These are phyloP conservation scores for Arremon brunneinucha DNA, from an alignment of 2,797 vertebrate species.

Conservation along the genomic window DNA sequence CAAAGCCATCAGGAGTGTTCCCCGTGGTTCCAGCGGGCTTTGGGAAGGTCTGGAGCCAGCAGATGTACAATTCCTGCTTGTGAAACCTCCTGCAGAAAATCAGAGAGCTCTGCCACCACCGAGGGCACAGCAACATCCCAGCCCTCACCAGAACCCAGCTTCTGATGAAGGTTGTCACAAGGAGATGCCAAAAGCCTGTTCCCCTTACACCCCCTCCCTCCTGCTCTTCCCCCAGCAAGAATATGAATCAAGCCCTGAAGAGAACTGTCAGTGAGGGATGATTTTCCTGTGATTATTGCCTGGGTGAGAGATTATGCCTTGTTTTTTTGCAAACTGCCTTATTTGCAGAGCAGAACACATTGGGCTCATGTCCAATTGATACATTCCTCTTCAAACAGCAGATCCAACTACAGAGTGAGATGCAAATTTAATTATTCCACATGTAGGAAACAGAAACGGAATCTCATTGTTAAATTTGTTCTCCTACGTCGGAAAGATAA, in stretches of 20 bases:
- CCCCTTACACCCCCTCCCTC: not conserved
- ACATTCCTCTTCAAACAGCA: conserved; percentile 74
- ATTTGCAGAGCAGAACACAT: conserved; percentile 71
- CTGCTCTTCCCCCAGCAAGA: conserved; percentile 32
- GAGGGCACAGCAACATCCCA: not conserved
- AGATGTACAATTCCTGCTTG: not conserved
- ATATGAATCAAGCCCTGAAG: conserved; percentile 69
- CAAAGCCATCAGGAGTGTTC: not conserved
- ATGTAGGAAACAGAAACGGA: conserved; percentile 74
- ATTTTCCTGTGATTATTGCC: conserved; percentile 73
- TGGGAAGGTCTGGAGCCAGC: not conserved
- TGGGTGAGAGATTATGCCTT: conserved; percentile 64
- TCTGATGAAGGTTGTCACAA: conserved; percentile 9
- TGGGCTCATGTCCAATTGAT: conserved; percentile 76
- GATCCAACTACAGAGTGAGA: conserved; percentile 67
- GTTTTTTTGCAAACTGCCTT: conserved; percentile 62
- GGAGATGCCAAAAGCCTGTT: conserved; percentile 44
- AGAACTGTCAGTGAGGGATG: conserved; percentile 67
- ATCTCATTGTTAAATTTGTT: conserved; percentile 81
- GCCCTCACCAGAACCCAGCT: not conserved
- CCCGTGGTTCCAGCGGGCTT: not conserved
- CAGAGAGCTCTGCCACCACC: not conserved
- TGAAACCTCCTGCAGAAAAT: not conserved
- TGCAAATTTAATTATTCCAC: conserved; percentile 81
- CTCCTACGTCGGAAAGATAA: conserved; percentile 70